phyloP scores from a whole-genome alignment of 2,113 vertebrate genomes.

The Albula goreensis region DNA sequence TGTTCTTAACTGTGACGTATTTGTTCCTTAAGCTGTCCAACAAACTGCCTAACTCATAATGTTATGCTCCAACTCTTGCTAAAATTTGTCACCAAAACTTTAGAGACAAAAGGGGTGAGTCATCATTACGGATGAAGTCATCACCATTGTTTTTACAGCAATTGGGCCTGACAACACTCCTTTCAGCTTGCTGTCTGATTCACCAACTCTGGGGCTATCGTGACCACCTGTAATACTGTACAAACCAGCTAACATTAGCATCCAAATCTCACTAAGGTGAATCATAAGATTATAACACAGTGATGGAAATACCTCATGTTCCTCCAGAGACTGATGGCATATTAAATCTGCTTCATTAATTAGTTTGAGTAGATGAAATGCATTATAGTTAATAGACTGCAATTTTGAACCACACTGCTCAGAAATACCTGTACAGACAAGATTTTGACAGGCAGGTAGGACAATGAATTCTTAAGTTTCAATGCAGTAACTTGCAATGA shows the following conservation, averaged over 20 bases:
- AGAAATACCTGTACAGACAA: background rate
- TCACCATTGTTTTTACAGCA: background rate
- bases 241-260: background rate
- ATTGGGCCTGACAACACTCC: background rate
- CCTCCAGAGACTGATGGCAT: too few species aligned
- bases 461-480: too few species aligned
- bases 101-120: background rate
- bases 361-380: background rate
- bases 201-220: background rate
- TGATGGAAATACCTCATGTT: background rate
- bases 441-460: too few species aligned
- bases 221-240: background rate
- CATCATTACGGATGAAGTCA: background rate
- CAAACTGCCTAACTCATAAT: background rate
- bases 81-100: background rate
- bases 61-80: background rate
- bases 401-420: background rate
- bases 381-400: background rate
- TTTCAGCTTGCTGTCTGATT: background rate
- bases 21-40: background rate
- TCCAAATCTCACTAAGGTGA: background rate
- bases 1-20: background rate
- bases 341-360: background rate
- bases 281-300: background rate
- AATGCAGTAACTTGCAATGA: too few species aligned